Evolutionary conservation across 2,113 vertebrate species (phyloP).

Genomic region (Macquaria australasica): DNA sequence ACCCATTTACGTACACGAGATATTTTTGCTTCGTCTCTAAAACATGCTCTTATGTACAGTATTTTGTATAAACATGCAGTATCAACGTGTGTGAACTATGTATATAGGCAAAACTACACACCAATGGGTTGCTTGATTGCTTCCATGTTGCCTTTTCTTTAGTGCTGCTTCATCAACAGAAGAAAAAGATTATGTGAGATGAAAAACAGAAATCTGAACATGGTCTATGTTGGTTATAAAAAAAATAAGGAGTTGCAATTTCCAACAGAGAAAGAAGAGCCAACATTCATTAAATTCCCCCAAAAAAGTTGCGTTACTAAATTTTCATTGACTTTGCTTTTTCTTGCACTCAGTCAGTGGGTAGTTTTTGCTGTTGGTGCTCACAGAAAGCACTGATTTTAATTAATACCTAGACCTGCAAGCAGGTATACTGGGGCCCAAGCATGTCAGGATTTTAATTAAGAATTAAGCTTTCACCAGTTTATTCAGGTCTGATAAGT

Average conservation of each 20-base stretch:
- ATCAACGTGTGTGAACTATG: conserved; percentile 85
- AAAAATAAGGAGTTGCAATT: conserved; percentile 64
- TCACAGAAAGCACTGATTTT: conserved; percentile 26
- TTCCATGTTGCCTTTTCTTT: conserved; percentile 82
- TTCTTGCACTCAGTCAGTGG: conserved; percentile 46
- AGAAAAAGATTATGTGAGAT: conserved; percentile 46
- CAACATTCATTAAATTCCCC: conserved; percentile 60
- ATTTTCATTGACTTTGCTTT: conserved; percentile 45
- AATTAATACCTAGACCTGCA: conserved; percentile 16
- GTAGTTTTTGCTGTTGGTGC: conserved; percentile 37
- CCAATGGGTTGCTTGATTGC: conserved; percentile 82
- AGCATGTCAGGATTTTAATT: conserved; percentile 16
- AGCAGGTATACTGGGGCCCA: conserved; percentile 15
- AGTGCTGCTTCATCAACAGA: conserved; percentile 77
- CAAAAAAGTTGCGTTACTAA: conserved; percentile 35
- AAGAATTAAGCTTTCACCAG: background rate
- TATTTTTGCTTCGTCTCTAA: conserved; percentile 87
- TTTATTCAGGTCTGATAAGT: conserved; percentile 26
- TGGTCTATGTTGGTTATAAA: conserved; percentile 46
- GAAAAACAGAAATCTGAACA: conserved; percentile 57
- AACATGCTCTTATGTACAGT: conserved; percentile 92
- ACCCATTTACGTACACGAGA: conserved; percentile 86
- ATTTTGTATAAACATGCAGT: conserved; percentile 91
- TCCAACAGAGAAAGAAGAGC: conserved; percentile 69
- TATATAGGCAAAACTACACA: conserved; percentile 87